Evolutionary conservation across 1,140 invertebrate genomes (phyloP).

Genomic region (Idris sp.): DNA sequence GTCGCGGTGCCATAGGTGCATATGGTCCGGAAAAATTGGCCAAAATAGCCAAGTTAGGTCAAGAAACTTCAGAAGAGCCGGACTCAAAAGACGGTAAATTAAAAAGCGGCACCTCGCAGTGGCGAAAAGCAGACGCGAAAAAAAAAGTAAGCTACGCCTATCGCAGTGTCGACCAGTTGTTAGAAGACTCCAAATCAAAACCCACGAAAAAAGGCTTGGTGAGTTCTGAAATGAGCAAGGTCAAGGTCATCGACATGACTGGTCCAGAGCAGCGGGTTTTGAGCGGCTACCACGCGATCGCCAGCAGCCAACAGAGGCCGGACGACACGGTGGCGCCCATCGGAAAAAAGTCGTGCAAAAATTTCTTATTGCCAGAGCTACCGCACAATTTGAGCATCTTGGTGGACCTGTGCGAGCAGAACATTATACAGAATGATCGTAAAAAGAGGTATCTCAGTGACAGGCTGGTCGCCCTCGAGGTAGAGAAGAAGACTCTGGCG

Average conservation of each 20-base stretch:
- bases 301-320: constrained; percentile 81
- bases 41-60: constrained; percentile 77
- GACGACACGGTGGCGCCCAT: constrained; percentile 76
- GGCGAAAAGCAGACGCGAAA: constrained; percentile 82
- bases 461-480: constrained; percentile 86
- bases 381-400: constrained; percentile 94
- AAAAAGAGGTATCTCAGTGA: constrained; percentile 87
- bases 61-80: constrained; percentile 80
- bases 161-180: constrained; percentile 94
- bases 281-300: constrained; percentile 95
- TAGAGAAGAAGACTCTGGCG: constrained; percentile 86
- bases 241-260: constrained; percentile 99
- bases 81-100: constrained; percentile 81
- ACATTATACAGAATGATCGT: constrained; percentile 93
- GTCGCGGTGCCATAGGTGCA: constrained; percentile 94
- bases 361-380: constrained; percentile 91
- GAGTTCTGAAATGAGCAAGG: constrained; percentile 84
- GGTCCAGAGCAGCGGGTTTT: constrained; percentile 95
- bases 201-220: constrained; percentile 77
- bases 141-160: constrained; percentile 89
- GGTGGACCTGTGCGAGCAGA: constrained; percentile 95
- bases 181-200: constrained; percentile 88
- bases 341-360: constrained; percentile 80
- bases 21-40: constrained; percentile 87
- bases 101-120: constrained; percentile 81